Percentiles rank a stretch among this genome's conserved stretches.
These are phyloP conservation scores for Ctenoplectra terminalis DNA, from an alignment of 1,140 invertebrate species.

Conservation along the genomic window DNA sequence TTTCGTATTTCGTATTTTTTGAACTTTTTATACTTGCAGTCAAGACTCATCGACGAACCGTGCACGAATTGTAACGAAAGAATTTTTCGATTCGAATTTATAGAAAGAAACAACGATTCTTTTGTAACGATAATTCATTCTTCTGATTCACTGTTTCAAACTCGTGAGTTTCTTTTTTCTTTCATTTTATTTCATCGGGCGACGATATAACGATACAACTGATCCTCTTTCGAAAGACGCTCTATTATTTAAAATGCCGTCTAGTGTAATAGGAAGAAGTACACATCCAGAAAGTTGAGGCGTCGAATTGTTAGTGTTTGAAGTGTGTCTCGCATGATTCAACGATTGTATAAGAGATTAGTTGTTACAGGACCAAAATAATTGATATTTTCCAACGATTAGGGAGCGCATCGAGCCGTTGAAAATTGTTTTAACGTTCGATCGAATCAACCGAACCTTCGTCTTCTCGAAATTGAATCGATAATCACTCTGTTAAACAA, in stretches of 20 bases:
- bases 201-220: not conserved
- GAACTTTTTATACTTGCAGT: constrained; percentile 7
- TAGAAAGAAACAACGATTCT: not conserved
- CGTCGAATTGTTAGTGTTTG: constrained; percentile 32
- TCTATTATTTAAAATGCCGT: constrained; percentile 6
- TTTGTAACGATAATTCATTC: not conserved
- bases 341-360: constrained; percentile 13
- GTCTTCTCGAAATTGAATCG: not conserved
- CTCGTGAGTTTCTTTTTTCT: too few species aligned
- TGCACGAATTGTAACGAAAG: not conserved
- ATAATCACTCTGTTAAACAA: not conserved
- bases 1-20: not conserved
- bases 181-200: too few species aligned
- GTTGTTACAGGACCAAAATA: constrained; percentile 50
- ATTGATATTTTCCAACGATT: not conserved
- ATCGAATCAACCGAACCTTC: not conserved
- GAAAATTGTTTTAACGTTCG: too few species aligned
- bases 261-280: not conserved
- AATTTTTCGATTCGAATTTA: not conserved
- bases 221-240: not conserved
- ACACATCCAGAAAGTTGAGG: constrained; percentile 5
- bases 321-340: constrained; percentile 39
- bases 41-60: not conserved
- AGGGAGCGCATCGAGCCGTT: constrained; percentile 26
- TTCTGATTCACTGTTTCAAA: too few species aligned